Evolutionary conservation across 2,888 invertebrate species (phyloP), one percentile per base, ranked within the genome.

Genomic region (Papilio elwesi): DNA sequence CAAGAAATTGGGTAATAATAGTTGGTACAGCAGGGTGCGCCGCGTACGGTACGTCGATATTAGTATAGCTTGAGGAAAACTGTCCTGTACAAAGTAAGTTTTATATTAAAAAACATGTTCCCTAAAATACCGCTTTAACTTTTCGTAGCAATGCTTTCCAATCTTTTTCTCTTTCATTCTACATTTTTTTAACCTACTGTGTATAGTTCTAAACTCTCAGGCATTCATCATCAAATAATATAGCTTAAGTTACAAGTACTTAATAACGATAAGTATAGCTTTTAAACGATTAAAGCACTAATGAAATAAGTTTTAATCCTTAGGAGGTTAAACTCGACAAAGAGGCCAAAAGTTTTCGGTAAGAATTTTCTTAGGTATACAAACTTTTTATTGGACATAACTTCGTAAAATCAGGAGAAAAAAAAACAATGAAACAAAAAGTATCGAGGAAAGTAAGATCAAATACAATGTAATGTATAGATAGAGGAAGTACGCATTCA

Each of bases 1-100:
- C 78, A 78, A 78, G 75, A 82, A 84, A 87, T 83, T 79, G 77
- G 80, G 77, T 83, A 77, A 83, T 84, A 84, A 85, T 83, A 77
- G 78, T 72, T 64, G 70, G 74, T 75, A 74, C 74, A 74, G 78
- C 76, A 76, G 75, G 79, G 75, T 77, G 75, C 76, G 76, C 72
- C 76, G 74, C 73, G 76, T 71, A 73, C 74, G 76, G 71, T 70
- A 76, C 43, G 43, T 26, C 4, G 26, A 4, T 26, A 26, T 26
- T 26, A 26, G 26, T 26, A 26, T 26, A 26, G 26, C 1, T 26
- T 26, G 26, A 26, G 1, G 26, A 26, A 26, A 2, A 26, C 26
- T 26, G 26, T 26, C 26, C 26, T 26, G 26, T 26, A 26, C 26
- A 26, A 26, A 4, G 26, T 26, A 2, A 26, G 26, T 4, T 26